phyloP scores from a whole-genome alignment of 2,113 vertebrate species.

The Scomber scombrus region DNA sequence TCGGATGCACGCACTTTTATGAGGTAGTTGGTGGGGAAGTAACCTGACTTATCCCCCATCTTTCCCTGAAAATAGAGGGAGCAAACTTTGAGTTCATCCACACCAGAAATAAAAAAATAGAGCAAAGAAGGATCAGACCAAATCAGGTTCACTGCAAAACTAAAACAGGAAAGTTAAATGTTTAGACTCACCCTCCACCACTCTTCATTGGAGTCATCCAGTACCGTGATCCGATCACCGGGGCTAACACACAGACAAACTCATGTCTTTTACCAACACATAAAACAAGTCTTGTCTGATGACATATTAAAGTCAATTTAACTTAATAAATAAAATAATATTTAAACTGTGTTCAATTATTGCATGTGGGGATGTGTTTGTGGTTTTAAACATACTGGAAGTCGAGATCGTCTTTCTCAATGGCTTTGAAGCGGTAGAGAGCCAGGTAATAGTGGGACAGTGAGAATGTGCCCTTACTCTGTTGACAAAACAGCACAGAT shows the following conservation, averaged over 20 bases:
- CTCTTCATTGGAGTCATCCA: slow-evolving; percentile 98
- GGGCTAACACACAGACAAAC: slow-evolving; percentile 83
- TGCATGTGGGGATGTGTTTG: background rate
- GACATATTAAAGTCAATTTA: background rate
- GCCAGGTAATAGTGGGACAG: slow-evolving; percentile 97
- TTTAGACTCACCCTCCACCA: slow-evolving; percentile 94
- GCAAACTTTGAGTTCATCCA: background rate
- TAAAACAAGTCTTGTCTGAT: too few species aligned
- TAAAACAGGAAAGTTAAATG: background rate
- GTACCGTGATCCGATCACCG: slow-evolving; percentile 95
- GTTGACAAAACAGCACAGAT: slow-evolving; percentile 30
- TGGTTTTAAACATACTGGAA: slow-evolving; percentile 91
- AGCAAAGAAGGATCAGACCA: background rate
- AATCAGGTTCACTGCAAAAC: background rate
- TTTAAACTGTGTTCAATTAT: background rate
- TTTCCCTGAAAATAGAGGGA: slow-evolving; percentile 87
- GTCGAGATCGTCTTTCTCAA: slow-evolving; percentile 97
- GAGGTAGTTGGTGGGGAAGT: slow-evolving; percentile 95
- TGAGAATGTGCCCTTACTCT: slow-evolving; percentile 84
- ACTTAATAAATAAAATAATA: background rate
- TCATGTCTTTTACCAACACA: background rate
- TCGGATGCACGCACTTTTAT: slow-evolving; percentile 94
- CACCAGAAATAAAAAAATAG: background rate
- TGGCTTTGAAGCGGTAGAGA: slow-evolving; percentile 97
- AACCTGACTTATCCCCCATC: slow-evolving; percentile 93